Evolutionary conservation across 2,888 invertebrate species (phyloP).

Genomic region (Cataglyphis cursor): DNA sequence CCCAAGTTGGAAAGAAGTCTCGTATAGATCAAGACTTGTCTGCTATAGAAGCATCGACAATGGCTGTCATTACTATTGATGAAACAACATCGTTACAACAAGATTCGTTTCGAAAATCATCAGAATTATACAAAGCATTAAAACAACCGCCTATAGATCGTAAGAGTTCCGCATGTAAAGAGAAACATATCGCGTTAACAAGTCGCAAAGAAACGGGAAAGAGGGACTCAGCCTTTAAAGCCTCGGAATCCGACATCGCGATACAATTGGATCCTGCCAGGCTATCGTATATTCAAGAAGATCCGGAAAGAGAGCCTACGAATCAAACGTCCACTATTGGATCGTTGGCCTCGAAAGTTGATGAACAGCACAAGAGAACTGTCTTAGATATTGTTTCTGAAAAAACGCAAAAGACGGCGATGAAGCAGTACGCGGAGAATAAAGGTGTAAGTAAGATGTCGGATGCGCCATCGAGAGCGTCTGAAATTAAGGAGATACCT

Average conservation of each 20-base stretch:
- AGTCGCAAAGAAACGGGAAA: conserved; percentile 35
- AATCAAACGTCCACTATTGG: conserved; percentile 41
- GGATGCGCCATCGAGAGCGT: conserved; percentile 56
- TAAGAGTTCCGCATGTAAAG: conserved; percentile 56
- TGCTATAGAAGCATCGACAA: conserved; percentile 81
- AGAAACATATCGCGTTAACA: conserved; percentile 52
- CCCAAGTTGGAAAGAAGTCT: conserved; percentile 75
- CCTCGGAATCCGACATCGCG: conserved; percentile 62
- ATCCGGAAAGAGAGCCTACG: conserved; percentile 40
- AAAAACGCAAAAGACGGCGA: conserved; percentile 53
- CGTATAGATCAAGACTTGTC: conserved; percentile 82
- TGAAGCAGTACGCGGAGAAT: conserved; percentile 63
- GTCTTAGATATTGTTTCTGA: conserved; percentile 49
- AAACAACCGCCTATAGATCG: conserved; percentile 79
- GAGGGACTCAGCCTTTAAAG: conserved; percentile 29
- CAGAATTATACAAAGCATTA: conserved; percentile 81
- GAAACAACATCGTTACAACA: conserved; percentile 69
- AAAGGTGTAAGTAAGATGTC: conserved; percentile 70
- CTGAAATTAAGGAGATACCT: conserved; percentile 72
- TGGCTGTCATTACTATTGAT: conserved; percentile 81
- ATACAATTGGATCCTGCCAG: conserved; percentile 65
- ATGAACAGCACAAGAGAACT: conserved; percentile 51
- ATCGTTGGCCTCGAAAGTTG: conserved; percentile 60
- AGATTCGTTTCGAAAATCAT: conserved; percentile 68
- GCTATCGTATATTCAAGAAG: conserved; percentile 37